Base-by-base conservation (phyloP, 2,113 vertebrate species). In the Uria lomvia region DNA sequence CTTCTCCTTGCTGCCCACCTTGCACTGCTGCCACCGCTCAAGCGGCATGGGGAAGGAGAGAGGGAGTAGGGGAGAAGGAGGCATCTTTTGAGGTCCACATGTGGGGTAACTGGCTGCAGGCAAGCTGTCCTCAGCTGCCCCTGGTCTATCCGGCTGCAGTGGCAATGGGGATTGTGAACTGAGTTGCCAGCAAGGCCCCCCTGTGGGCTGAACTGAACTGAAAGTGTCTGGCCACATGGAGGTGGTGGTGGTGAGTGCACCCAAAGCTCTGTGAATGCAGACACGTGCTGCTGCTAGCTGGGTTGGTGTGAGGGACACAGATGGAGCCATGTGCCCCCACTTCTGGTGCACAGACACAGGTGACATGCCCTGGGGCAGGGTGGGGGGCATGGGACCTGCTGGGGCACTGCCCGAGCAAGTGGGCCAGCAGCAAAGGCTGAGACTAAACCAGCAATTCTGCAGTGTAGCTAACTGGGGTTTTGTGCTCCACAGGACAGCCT, bases 11-110 rank as follows among this genome's bases (percentile, higher is more conserved):
- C 4, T 6, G 22, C 22, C 13, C 4, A 4, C 21, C 45, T 75
- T 2, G 5, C 3, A 4, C 24, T 1, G 2, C n/a, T 2, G 2
- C 18, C 1, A 3, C 30, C 29, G 4, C 58, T 40, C 2, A 0
- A 15, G 13, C 2, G 15, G 21, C 24, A 47, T 6, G 5, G 26
- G 52, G 21, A 55, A 56, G 30, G 8, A 15, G 32, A 74, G 32
- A 50, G 13, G 9, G 23, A 8, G 9, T 9, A 4, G 11, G 12
- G 17, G 15, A 67, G 66, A 72, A 78, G 29, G 7, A 78, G 15
- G 7, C 26, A 27, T 79, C 15, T 27, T 88, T 36, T 8, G 3
- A 66, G 22, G 59, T 38, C 12, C 21, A 36, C 2, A 0, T 8
- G 4, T 23, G 7, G 17, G 13, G 32, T 21, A 47, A n/a, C 40